These are phyloP conservation scores for Microcebus ravelobensis DNA, from an alignment of 2,113 vertebrate genomes.

Conservation along the genomic window DNA sequence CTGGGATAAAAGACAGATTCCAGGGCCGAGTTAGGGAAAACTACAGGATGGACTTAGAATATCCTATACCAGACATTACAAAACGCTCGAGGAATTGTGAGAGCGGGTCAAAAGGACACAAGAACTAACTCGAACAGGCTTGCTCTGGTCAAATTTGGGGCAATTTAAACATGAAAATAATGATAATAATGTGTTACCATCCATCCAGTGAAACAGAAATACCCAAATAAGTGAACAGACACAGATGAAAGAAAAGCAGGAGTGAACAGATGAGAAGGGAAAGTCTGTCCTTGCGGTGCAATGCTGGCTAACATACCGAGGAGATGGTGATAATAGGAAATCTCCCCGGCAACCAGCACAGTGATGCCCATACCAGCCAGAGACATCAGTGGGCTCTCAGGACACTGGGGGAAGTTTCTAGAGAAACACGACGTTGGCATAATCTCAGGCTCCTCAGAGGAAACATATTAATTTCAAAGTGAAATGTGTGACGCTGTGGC, in stretches of 20 bases:
- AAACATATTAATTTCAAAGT: not conserved
- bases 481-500: not conserved
- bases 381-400: too few species aligned
- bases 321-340: too few species aligned
- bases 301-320: too few species aligned
- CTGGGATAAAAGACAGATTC: not conserved
- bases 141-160: not conserved
- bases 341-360: not conserved
- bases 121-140: not conserved
- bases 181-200: not conserved
- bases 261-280: not conserved
- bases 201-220: not conserved
- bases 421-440: not conserved
- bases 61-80: not conserved
- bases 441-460: not conserved
- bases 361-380: not conserved
- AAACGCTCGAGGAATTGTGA: not conserved
- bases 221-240: not conserved
- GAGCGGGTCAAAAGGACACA: not conserved
- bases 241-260: not conserved
- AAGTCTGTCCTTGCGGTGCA: not conserved
- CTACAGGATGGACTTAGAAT: not conserved
- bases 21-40: not conserved
- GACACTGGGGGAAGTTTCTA: not conserved
- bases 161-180: not conserved